Evolutionary conservation across 1,140 invertebrate genomes (phyloP).

Genomic region (Zaprionus lachaisei): DNA sequence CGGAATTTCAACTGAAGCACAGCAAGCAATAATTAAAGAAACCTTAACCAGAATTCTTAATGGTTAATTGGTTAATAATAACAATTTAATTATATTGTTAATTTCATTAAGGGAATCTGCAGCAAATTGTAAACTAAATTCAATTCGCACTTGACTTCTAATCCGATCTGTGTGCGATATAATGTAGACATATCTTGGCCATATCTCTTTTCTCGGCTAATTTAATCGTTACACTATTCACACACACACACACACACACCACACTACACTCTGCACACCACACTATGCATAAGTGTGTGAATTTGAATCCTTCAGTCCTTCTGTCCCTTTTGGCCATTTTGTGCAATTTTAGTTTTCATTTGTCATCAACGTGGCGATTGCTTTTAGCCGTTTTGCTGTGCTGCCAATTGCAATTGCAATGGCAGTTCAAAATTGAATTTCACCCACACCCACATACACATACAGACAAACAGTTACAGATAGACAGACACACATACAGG

Average conservation of each 20-base stretch:
- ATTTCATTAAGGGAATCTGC: too few species aligned
- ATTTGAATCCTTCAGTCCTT: not conserved
- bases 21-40: not conserved
- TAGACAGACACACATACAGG: constrained; percentile 26
- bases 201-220: not conserved
- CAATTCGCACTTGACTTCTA: not conserved
- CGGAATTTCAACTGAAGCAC: constrained; percentile 5
- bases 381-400: constrained; percentile 47
- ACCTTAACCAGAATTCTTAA: too few species aligned
- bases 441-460: constrained; percentile 30
- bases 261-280: not conserved
- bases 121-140: not conserved
- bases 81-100: not conserved
- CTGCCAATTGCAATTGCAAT: constrained; percentile 78
- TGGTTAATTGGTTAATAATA: too few species aligned
- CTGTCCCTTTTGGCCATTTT: constrained; percentile 39
- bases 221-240: not conserved
- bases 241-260: constrained; percentile 1
- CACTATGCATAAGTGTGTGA: not conserved
- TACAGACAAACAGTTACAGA: not conserved
- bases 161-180: not conserved
- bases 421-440: constrained; percentile 76
- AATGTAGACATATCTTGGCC: not conserved
- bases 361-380: constrained; percentile 71
- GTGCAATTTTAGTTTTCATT: constrained; percentile 75